phyloP scores from a whole-genome alignment of 2,888 invertebrate species.

The Serrognathus titanus region DNA sequence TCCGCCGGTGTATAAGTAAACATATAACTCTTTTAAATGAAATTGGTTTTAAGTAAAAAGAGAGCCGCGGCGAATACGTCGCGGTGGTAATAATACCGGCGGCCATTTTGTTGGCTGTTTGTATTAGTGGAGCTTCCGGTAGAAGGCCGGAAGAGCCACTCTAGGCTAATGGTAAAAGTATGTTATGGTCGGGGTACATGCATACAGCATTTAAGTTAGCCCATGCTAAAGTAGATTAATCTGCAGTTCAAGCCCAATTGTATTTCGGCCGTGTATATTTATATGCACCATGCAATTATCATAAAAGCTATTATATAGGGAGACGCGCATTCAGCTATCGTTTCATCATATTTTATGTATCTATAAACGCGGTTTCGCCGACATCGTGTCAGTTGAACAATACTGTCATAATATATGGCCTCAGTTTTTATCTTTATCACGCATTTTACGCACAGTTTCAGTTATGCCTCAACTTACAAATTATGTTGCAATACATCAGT shows the following conservation, averaged over 20 bases:
- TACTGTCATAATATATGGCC: neutral
- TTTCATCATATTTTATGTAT: conserved; percentile 1
- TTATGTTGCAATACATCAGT: neutral
- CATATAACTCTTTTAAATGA: conserved; percentile 2
- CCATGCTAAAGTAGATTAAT: conserved; percentile 36
- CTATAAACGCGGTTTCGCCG: neutral
- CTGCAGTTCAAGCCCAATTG: conserved; percentile 24
- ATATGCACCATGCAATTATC: neutral
- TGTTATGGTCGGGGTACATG: conserved; percentile 43
- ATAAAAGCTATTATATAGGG: conserved; percentile 1
- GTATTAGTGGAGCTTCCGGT: conserved; percentile 39
- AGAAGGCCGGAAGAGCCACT: conserved; percentile 41
- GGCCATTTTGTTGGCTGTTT: conserved; percentile 35
- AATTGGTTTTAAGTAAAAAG: conserved; percentile 1
- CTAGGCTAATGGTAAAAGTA: conserved; percentile 43
- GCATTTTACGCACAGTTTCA: neutral
- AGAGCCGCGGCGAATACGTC: conserved; percentile 2
- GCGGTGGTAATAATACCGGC: conserved; percentile 22
- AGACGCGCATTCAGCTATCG: neutral
- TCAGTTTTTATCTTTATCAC: neutral
- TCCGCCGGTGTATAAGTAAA: neutral
- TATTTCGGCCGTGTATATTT: neutral
- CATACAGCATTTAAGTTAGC: conserved; percentile 45
- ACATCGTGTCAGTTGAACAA: neutral
- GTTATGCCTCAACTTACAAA: neutral